Percentiles rank a stretch among this genome's conserved stretches.
Evolutionary conservation across 1,140 invertebrate species (phyloP).

Genomic region (Elysia chlorotica): DNA sequence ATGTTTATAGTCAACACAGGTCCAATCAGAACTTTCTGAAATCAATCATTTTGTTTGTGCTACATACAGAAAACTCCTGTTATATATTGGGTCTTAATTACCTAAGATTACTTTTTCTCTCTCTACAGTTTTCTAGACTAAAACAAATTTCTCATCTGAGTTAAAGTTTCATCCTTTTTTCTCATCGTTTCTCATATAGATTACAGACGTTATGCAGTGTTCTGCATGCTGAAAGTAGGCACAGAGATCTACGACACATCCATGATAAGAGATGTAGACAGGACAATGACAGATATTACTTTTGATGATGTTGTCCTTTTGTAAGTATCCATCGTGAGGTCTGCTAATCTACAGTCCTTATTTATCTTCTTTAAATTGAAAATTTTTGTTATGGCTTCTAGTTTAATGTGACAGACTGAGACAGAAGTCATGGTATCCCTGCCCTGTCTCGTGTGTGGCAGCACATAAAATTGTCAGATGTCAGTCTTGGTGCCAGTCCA

Average conservation of each 20-base stretch:
- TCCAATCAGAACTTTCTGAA: neutral
- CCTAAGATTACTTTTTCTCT: no score
- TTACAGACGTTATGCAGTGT: constrained; percentile 74
- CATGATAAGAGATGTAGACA: constrained; percentile 72
- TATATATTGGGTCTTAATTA: no score
- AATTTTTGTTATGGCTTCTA: no score
- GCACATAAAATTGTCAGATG: no score
- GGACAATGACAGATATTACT: constrained; percentile 73
- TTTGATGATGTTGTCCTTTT: constrained; percentile 75
- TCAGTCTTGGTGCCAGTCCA: no score
- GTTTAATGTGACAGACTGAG: no score
- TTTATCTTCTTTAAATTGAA: no score
- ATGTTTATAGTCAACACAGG: neutral
- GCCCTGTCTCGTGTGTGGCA: no score
- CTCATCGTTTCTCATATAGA: constrained; percentile 56
- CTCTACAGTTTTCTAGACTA: no score
- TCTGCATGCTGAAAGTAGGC: constrained; percentile 72
- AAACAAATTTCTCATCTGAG: neutral
- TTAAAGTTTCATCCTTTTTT: neutral
- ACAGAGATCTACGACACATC: constrained; percentile 75
- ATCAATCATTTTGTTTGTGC: no score
- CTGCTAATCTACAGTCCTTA: neutral
- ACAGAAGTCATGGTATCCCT: no score
- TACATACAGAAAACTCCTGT: no score
- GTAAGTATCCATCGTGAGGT: constrained; percentile 64